Percentiles rank a stretch among this genome's conserved stretches.
Evolutionary conservation across 2,797 vertebrate genomes (phyloP).

Genomic region (Sebastiscus albofasciatus): DNA sequence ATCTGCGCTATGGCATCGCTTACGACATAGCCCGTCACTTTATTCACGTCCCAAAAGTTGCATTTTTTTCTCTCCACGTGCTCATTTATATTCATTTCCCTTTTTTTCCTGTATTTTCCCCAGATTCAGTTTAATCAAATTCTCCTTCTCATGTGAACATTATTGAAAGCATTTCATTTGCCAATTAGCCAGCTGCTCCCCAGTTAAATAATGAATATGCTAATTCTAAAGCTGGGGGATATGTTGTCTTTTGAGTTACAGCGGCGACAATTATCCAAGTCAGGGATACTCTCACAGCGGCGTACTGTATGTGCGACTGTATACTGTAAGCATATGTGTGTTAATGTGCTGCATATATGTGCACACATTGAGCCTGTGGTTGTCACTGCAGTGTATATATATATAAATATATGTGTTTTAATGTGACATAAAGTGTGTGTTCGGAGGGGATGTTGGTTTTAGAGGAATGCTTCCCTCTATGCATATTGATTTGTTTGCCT

Average conservation of each 20-base stretch:
- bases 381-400: background rate
- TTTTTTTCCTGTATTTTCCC: constrained; percentile 67
- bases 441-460: constrained; percentile 19
- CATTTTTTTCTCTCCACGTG: background rate
- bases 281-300: constrained; percentile 49
- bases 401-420: background rate
- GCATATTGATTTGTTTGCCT: constrained; percentile 69
- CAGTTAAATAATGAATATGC: constrained; percentile 81
- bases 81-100: constrained; percentile 59
- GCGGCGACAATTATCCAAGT: constrained; percentile 70
- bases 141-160: constrained; percentile 75
- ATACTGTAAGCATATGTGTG: background rate
- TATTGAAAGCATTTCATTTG: constrained; percentile 80
- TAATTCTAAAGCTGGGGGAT: constrained; percentile 77
- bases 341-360: background rate
- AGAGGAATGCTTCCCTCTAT: constrained; percentile 22
- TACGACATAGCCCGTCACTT: constrained; percentile 32
- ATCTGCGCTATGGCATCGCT: constrained; percentile 16
- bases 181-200: constrained; percentile 81
- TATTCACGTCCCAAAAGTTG: constrained; percentile 35
- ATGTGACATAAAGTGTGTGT: background rate
- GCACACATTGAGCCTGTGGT: background rate
- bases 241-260: constrained; percentile 75
- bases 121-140: constrained; percentile 78
- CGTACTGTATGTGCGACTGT: constrained; percentile 5